Percentiles rank a stretch among this genome's conserved stretches.
These are phyloP conservation scores for Orchesella cincta DNA, from an alignment of 1,140 invertebrate species.

Conservation along the genomic window DNA sequence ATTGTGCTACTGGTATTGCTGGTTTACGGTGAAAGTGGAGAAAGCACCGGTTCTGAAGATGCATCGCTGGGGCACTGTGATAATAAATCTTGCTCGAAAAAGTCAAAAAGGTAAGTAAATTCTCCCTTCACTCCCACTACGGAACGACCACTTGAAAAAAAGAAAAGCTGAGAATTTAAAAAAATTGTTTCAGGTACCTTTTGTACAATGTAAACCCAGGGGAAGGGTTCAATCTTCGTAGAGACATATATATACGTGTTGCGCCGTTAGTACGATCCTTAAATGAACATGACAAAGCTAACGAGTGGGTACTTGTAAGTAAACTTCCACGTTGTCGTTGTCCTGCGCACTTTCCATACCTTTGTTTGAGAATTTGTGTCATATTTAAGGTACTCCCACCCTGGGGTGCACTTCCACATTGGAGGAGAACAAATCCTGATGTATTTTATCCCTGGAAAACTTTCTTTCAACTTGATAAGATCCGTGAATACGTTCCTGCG, in stretches of 20 bases:
- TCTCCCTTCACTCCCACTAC: neutral
- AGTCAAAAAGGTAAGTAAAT: neutral
- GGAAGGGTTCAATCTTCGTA: slow-evolving; percentile 94
- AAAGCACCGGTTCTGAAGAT: neutral
- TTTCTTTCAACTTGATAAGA: slow-evolving; percentile 84
- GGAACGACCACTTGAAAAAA: neutral
- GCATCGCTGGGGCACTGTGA: neutral
- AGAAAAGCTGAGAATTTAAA: neutral
- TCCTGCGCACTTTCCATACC: too few relatives aligned
- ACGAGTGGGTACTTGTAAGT: slow-evolving; percentile 61
- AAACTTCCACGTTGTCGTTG: slow-evolving; percentile 19
- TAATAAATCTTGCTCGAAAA: neutral
- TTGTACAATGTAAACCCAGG: slow-evolving; percentile 91
- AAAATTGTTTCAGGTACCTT: slow-evolving; percentile 63
- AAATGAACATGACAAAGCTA: slow-evolving; percentile 58
- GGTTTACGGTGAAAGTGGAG: neutral
- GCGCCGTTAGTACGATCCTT: slow-evolving; percentile 76
- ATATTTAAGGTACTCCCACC: slow-evolving; percentile 77
- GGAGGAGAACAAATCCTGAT: slow-evolving; percentile 63
- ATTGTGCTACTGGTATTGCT: neutral
- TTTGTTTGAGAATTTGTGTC: too few relatives aligned
- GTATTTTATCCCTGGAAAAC: slow-evolving; percentile 69
- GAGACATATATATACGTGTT: slow-evolving; percentile 92
- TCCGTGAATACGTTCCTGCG: slow-evolving; percentile 79
- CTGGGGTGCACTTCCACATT: slow-evolving; percentile 87